Base-by-base conservation (phyloP, 2,113 vertebrate species). In the Gobio gobio region DNA sequence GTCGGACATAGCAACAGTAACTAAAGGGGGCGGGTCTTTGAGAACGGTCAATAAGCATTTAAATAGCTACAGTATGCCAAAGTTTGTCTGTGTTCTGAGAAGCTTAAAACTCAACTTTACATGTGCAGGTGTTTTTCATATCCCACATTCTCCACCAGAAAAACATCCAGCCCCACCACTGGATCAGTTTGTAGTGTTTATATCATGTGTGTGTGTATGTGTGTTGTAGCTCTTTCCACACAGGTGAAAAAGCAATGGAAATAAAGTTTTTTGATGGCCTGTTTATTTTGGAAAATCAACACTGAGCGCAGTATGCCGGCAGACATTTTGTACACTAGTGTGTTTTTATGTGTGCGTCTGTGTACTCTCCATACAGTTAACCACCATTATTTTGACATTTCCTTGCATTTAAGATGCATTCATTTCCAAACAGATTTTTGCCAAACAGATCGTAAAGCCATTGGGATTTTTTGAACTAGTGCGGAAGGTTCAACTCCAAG, bases 211-310 rank as follows among this genome's bases (percentile, higher is more conserved):
- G 45, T 75, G 47, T 49, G 70, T 82, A 72, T 63, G 40, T 76
- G 59, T 54, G 73, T 91, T 90, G 90, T 83, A 78, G 87, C 85
- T 83, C 83, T 59, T 51, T 82, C 85, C 66, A 88, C 87, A 90
- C 91, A 73, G 36, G 80, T 82, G 49, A 59, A 80, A 79, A 86
- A 45, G 58, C 76, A 89, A 54, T 91, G 93, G 92, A 93, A 92
- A 91, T 72, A 83, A 89, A 88, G 87, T 80, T 91, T 92, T 86
- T 91, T 91, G 90, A 92, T 86, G 88, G 88, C 91, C 91, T 89
- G 88, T 88, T 90, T 93, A 90, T 92, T 93, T 88, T 81, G 90
- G 89, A 92, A 93, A 94, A 90, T 89, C 83, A 74, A 84, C 68
- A 88, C 83, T 89, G 59, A 85, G 75, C 5, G 0, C 77, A 24